phyloP scores from a whole-genome alignment of 1,140 invertebrate species.

The Melanaphis sacchari region DNA sequence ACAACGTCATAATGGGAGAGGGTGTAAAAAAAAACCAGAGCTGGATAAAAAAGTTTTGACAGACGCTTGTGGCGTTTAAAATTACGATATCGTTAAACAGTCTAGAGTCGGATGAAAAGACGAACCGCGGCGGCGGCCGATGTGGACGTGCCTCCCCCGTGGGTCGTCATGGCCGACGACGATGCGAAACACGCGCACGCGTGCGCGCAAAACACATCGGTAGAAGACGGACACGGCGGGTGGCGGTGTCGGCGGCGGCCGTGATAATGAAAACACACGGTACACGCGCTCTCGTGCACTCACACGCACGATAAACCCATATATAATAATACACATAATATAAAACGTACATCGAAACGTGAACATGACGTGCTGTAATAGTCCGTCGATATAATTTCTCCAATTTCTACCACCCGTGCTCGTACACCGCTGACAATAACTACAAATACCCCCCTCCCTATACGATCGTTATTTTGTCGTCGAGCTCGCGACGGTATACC shows the following conservation, averaged over 20 bases:
- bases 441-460: background rate
- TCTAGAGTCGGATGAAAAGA: background rate
- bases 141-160: conserved; percentile 56
- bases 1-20: background rate
- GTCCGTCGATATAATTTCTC: background rate
- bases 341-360: background rate
- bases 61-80: background rate
- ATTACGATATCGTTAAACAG: background rate
- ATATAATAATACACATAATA: background rate
- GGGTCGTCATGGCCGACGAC: conserved; percentile 53
- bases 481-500: background rate
- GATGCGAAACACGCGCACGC: conserved; percentile 9
- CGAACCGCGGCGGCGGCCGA: background rate
- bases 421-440: background rate
- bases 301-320: background rate
- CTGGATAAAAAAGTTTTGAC: background rate
- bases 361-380: background rate
- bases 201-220: conserved; percentile 32
- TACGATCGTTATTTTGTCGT: background rate
- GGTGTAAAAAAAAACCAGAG: background rate
- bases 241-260: background rate
- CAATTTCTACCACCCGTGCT: background rate
- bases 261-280: conserved; percentile 40
- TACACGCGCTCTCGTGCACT: background rate
- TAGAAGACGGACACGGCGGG: background rate